These are phyloP conservation scores for Percopsis omiscomaycus DNA, from an alignment of 2,797 vertebrate genomes.

Conservation along the genomic window DNA sequence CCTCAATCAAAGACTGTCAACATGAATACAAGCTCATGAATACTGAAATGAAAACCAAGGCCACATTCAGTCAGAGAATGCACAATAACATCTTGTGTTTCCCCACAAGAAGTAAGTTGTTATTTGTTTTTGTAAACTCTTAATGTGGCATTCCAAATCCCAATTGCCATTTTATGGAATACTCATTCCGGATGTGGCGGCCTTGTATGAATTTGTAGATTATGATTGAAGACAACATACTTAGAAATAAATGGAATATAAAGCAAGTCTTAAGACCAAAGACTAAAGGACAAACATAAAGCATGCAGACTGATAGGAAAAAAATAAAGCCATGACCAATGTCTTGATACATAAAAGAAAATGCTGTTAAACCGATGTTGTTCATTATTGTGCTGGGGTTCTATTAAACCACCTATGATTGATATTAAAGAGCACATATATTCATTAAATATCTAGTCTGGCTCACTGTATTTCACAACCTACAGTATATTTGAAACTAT, in stretches of 20 bases:
- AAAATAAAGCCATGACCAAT: slow-evolving; percentile 73
- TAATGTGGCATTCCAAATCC: slow-evolving; percentile 50
- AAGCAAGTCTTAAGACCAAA: slow-evolving; percentile 75
- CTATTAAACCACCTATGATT: slow-evolving; percentile 65
- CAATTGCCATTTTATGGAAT: slow-evolving; percentile 60
- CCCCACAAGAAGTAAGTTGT: slow-evolving; percentile 40
- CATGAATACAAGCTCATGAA: slow-evolving; percentile 84
- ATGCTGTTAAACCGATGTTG: slow-evolving; percentile 69
- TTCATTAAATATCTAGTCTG: slow-evolving; percentile 62
- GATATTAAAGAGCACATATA: slow-evolving; percentile 75
- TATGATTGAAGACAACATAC: slow-evolving; percentile 86
- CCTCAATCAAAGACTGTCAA: slow-evolving; percentile 84
- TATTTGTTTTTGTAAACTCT: slow-evolving; percentile 52
- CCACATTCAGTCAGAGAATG: slow-evolving; percentile 83
- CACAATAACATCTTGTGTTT: slow-evolving; percentile 17
- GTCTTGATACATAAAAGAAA: slow-evolving; percentile 72
- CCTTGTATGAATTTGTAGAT: slow-evolving; percentile 70
- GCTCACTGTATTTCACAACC: slow-evolving; percentile 76
- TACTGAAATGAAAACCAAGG: slow-evolving; percentile 94
- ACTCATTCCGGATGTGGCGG: slow-evolving; percentile 65
- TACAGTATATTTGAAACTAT: slow-evolving; percentile 72
- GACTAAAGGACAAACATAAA: slow-evolving; percentile 56
- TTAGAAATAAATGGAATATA: slow-evolving; percentile 78
- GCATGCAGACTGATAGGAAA: slow-evolving; percentile 63
- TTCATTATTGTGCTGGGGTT: slow-evolving; percentile 78